Evolutionary conservation across 2,113 vertebrate species (phyloP).

Genomic region (Saimiri boliviensis): DNA sequence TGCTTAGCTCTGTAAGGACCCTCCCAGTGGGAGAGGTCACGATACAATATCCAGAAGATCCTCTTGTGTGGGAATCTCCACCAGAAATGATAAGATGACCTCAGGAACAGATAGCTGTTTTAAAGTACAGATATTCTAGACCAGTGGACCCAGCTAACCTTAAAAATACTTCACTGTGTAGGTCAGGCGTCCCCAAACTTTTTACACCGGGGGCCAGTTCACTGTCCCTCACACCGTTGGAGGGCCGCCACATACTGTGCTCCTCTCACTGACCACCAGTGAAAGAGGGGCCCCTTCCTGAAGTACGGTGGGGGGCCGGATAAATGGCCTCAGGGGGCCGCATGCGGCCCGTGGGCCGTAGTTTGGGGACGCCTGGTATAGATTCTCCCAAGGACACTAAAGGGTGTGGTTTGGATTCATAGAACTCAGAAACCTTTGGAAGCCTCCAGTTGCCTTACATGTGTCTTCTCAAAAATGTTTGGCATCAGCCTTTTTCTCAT

Average conservation of each 20-base stretch:
- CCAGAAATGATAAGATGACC: neutral
- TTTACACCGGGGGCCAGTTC: too few relatives aligned
- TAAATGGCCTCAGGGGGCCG: too few relatives aligned
- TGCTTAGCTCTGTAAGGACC: neutral
- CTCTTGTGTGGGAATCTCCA: neutral
- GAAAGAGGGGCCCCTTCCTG: too few relatives aligned
- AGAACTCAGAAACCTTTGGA: neutral
- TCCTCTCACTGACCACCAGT: too few relatives aligned
- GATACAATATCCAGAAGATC: neutral
- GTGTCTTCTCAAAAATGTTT: conserved; percentile 13
- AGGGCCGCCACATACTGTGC: too few relatives aligned
- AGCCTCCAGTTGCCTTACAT: neutral
- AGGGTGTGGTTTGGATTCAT: neutral
- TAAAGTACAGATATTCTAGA: neutral
- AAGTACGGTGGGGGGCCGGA: too few relatives aligned
- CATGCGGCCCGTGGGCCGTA: too few relatives aligned
- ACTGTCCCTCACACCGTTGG: too few relatives aligned
- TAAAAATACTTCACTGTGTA: neutral
- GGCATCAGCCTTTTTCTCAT: neutral
- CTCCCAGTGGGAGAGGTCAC: neutral
- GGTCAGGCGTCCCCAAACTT: too few relatives aligned
- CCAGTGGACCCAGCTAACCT: neutral
- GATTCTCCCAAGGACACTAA: neutral
- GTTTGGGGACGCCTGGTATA: too few relatives aligned
- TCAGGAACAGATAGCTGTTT: neutral